phyloP scores from a whole-genome alignment of 64 coral and sea anemone species.

The Actinia tenebrosa region DNA sequence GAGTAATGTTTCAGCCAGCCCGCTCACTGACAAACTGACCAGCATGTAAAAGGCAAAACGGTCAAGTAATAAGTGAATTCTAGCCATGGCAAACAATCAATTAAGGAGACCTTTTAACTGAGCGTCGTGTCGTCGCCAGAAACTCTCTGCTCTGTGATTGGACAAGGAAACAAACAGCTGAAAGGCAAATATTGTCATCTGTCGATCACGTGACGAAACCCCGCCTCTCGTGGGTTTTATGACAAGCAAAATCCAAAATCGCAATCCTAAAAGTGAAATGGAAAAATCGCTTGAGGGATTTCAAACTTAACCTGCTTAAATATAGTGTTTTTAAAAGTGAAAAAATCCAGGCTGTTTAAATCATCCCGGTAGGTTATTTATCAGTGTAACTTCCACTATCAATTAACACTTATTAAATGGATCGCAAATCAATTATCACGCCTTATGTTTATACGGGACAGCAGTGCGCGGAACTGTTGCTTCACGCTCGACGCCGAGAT shows the following conservation, averaged over 20 bases:
- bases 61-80: slow-evolving; percentile 88
- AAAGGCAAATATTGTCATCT: slow-evolving; percentile 77
- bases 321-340: not conserved
- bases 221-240: slow-evolving; percentile 13
- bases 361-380: slow-evolving; percentile 37
- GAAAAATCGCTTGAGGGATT: not conserved
- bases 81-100: slow-evolving; percentile 91
- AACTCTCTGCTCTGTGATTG: slow-evolving; percentile 44
- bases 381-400: slow-evolving; percentile 64
- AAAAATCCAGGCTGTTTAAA: slow-evolving; percentile 32
- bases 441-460: slow-evolving; percentile 65
- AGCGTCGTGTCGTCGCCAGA: slow-evolving; percentile 92
- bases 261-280: not conserved
- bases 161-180: slow-evolving; percentile 48
- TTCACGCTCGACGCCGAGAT: slow-evolving; percentile 49
- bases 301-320: not conserved
- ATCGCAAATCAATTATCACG: slow-evolving; percentile 75
- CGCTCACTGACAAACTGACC: slow-evolving; percentile 17
- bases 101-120: slow-evolving; percentile 97
- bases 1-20: slow-evolving; percentile 17
- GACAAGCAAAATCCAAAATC: slow-evolving; percentile 8
- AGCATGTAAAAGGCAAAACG: slow-evolving; percentile 32
- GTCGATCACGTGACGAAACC: slow-evolving; percentile 54
- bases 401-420: slow-evolving; percentile 74
- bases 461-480: slow-evolving; percentile 34